These are phyloP conservation scores for Hoplias malabaricus DNA, from an alignment of 2,113 vertebrate genomes.

Conservation along the genomic window DNA sequence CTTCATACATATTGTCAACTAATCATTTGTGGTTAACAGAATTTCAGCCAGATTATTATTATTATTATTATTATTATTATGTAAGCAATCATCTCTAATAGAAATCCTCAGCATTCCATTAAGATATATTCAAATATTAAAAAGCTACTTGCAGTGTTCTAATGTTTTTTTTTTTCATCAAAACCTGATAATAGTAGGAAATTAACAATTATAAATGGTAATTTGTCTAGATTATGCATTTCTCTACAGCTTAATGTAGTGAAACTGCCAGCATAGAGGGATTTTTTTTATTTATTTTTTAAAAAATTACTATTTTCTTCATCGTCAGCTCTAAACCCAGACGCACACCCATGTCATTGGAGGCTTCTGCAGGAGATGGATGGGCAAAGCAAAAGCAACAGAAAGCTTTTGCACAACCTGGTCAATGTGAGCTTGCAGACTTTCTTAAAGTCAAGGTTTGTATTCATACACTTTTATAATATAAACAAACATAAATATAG, in stretches of 20 bases:
- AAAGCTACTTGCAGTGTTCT: too few species aligned
- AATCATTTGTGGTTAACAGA: too few species aligned
- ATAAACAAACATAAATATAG: background rate
- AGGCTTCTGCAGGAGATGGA: slow-evolving; percentile 75
- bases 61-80: too few species aligned
- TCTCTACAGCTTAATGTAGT: background rate
- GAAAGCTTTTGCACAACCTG: slow-evolving; percentile 70
- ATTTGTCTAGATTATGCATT: background rate
- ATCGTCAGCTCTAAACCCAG: slow-evolving; percentile 79
- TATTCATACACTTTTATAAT: background rate
- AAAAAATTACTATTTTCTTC: slow-evolving; percentile 44
- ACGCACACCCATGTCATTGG: slow-evolving; percentile 70
- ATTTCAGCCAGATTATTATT: too few species aligned
- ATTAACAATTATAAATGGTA: background rate
- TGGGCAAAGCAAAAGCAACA: slow-evolving; percentile 78
- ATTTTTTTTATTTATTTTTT: slow-evolving; percentile 31
- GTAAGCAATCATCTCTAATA: too few species aligned
- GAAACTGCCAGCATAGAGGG: background rate
- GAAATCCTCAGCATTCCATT: too few species aligned
- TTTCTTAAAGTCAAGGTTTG: slow-evolving; percentile 75
- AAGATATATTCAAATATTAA: too few species aligned
- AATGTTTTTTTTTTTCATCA: too few species aligned
- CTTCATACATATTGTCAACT: too few species aligned
- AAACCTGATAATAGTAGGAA: background rate
- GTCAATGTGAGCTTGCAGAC: slow-evolving; percentile 78